Percentiles rank a stretch among this genome's conserved stretches.
Evolutionary conservation across 2,113 vertebrate genomes (phyloP).

Genomic region (Arothron firmamentum): DNA sequence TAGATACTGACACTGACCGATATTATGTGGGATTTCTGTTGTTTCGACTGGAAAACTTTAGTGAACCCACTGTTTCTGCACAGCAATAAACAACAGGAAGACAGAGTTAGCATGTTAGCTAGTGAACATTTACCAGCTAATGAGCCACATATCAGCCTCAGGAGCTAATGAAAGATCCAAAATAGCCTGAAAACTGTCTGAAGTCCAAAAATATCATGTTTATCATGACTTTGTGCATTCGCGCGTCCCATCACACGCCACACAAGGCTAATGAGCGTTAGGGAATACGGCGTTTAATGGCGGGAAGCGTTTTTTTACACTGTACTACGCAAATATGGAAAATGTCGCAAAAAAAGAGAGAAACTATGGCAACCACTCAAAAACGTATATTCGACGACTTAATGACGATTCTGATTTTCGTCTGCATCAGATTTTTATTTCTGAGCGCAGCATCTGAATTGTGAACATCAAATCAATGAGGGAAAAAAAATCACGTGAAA

Average conservation of each 20-base stretch:
- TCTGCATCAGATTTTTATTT: not conserved
- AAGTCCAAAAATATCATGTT: too few relatives aligned
- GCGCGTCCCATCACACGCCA: too few relatives aligned
- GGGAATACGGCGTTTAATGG: not conserved
- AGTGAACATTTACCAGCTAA: not conserved
- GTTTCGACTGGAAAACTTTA: not conserved
- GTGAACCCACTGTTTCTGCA: not conserved
- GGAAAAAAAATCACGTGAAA: constrained; percentile 30
- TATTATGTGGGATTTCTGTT: not conserved
- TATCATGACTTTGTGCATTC: too few relatives aligned
- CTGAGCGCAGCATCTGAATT: constrained; percentile 40
- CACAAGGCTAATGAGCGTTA: too few relatives aligned
- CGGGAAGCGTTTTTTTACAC: not conserved
- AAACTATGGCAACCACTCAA: too few relatives aligned
- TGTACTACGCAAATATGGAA: not conserved
- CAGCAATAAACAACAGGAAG: not conserved
- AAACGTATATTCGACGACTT: too few relatives aligned
- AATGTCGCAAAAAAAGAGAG: not conserved
- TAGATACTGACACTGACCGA: too few relatives aligned
- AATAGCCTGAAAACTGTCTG: too few relatives aligned
- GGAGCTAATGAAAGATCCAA: not conserved
- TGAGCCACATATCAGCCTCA: not conserved
- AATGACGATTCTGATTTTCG: not conserved
- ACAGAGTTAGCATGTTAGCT: not conserved
- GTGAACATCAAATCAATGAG: constrained; percentile 41